Percentiles rank a stretch among this genome's conserved stretches.
These are phyloP conservation scores for Celastrina argiolus DNA, from an alignment of 2,888 invertebrate genomes.

Conservation along the genomic window DNA sequence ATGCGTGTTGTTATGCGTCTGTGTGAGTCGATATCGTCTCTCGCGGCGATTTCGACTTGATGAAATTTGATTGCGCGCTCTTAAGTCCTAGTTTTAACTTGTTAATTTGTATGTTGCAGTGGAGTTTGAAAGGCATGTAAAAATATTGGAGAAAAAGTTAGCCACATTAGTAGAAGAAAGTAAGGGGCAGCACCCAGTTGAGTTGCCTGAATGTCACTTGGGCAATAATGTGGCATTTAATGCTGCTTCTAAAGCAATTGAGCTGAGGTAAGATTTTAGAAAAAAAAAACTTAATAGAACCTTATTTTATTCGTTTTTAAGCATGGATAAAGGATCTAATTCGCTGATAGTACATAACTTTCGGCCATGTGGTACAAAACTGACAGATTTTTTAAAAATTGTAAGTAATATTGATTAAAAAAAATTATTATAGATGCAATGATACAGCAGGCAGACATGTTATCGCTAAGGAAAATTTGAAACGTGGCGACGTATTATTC, in stretches of 20 bases:
- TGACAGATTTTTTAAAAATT: not conserved
- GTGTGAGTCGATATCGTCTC: too few relatives aligned
- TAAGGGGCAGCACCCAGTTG: constrained; percentile 34
- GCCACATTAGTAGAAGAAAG: constrained; percentile 35
- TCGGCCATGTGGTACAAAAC: too few relatives aligned
- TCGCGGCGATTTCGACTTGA: too few relatives aligned
- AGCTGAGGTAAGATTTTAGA: constrained; percentile 51
- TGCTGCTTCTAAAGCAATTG: constrained; percentile 74
- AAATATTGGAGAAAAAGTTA: constrained; percentile 50
- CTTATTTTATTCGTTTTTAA: too few relatives aligned
- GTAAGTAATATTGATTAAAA: not conserved
- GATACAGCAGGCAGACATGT: constrained; percentile 82
- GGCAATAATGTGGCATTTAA: constrained; percentile 72
- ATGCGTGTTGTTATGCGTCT: too few relatives aligned
- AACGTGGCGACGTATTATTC: constrained; percentile 85
- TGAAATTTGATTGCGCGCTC: too few relatives aligned
- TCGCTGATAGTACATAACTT: too few relatives aligned
- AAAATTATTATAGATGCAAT: constrained; percentile 71
- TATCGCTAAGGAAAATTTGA: constrained; percentile 75
- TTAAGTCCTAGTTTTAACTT: too few relatives aligned
- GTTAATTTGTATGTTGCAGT: constrained; percentile 42
- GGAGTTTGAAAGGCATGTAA: constrained; percentile 54
- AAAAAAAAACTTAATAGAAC: too few relatives aligned
- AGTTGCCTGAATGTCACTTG: constrained; percentile 59
- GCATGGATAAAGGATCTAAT: too few relatives aligned